Percentiles rank a stretch among this genome's conserved stretches.
Conservation (phyloP, 2,113 vertebrate species). For the Ammospiza nelsoni region DNA sequence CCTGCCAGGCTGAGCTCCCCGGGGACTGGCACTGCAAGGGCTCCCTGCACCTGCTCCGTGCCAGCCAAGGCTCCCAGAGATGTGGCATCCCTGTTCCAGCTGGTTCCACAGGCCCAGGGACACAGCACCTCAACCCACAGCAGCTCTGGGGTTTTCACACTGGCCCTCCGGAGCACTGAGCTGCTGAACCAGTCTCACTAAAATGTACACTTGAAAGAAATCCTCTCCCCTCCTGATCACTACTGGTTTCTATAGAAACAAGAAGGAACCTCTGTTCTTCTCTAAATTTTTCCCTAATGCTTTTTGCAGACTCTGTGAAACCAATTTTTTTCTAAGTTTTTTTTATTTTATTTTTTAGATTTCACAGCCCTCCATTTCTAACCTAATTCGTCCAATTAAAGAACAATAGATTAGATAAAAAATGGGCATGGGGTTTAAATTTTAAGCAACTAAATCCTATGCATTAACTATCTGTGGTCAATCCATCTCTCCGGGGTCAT, state of each 20-base stretch:
- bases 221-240: slow-evolving; percentile 69
- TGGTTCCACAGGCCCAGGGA: neutral
- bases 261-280: slow-evolving; percentile 75
- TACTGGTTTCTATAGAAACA: slow-evolving; percentile 83
- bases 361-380: slow-evolving; percentile 52
- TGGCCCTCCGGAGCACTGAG: slow-evolving; percentile 1
- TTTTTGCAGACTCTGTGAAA: slow-evolving; percentile 68
- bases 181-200: slow-evolving; percentile 57
- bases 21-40: neutral
- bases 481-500: slow-evolving; percentile 43
- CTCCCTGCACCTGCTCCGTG: neutral
- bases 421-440: neutral
- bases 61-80: neutral
- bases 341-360: slow-evolving; percentile 1
- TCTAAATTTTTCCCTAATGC: slow-evolving; percentile 72
- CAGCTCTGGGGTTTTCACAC: neutral
- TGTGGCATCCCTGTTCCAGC: neutral
- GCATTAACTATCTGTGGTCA: slow-evolving; percentile 29
- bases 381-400: slow-evolving; percentile 61
- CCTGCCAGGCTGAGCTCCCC: neutral
- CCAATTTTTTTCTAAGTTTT: neutral
- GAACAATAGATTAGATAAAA: slow-evolving; percentile 59
- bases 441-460: slow-evolving; percentile 43
- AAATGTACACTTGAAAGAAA: slow-evolving; percentile 72
- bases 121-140: neutral